phyloP scores from a whole-genome alignment of 2,888 invertebrate genomes.

The Platypus cylindrus region DNA sequence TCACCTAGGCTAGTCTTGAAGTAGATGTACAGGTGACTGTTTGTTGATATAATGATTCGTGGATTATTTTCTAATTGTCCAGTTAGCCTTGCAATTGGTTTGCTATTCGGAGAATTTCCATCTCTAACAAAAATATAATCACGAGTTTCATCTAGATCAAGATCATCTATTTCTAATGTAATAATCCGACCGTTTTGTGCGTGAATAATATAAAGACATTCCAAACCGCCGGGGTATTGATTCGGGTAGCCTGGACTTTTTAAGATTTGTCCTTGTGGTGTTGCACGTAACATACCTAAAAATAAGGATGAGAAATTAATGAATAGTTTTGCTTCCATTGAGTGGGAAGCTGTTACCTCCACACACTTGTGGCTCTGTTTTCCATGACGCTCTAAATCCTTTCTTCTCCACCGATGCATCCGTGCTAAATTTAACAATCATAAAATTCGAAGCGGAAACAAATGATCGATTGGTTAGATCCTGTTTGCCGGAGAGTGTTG shows the following conservation, averaged over 20 bases:
- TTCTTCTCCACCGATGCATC: conserved; percentile 87
- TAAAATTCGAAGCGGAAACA: conserved; percentile 93
- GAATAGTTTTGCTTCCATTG: neutral
- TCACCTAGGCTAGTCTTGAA: conserved; percentile 85
- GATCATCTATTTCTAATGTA: conserved; percentile 79
- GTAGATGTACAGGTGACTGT: conserved; percentile 78
- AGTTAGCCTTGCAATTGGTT: conserved; percentile 70
- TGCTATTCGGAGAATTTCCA: conserved; percentile 76
- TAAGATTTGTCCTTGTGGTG: conserved; percentile 76
- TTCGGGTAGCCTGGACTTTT: conserved; percentile 88
- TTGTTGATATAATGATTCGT: conserved; percentile 79
- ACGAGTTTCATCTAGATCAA: conserved; percentile 68
- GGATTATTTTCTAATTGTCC: conserved; percentile 66
- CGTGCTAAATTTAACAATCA: conserved; percentile 93
- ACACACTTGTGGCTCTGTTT: conserved; percentile 86
- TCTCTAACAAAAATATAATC: conserved; percentile 86
- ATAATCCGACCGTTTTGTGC: conserved; percentile 86
- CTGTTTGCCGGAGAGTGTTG: conserved; percentile 84
- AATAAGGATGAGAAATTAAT: neutral
- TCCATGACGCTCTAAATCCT: conserved; percentile 90
- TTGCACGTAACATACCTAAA: conserved; percentile 55
- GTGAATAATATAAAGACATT: conserved; percentile 85
- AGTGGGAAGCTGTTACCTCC: too few relatives aligned
- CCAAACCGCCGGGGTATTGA: conserved; percentile 89
- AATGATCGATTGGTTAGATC: conserved; percentile 73